Evolutionary conservation across 2,113 vertebrate genomes (phyloP), one percentile per base, ranked within the genome.

Genomic region (Trichechus manatus): DNA sequence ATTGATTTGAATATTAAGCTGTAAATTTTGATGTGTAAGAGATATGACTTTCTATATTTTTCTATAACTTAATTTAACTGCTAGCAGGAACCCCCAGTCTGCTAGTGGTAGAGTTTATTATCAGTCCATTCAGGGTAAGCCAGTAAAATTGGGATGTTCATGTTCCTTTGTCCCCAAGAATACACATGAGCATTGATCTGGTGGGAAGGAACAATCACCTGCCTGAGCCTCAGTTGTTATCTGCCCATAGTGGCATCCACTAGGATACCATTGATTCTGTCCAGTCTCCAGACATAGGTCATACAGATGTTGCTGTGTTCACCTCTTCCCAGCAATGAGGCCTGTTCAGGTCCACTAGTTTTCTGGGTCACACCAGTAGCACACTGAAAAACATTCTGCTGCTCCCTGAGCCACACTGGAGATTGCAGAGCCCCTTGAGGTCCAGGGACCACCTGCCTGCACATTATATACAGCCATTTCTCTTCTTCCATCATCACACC

Each of bases 51-150:
- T 91, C 64, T 64, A 27, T 53, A 53, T 87, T 74, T 84, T 74
- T 81, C 83, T 87, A 11, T 86, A 86, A 91, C 8, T 91, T 79
- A 88, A 82, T 5, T 78, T 79, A 94, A 84, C 8, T 87, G 79
- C 50, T 87, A 87, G 25, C 15, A 81, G 33, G 66, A 87, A 33
- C 47, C 15, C 29, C 29, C 53, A 81, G n/a, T 81, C 42, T 81
- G 5, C 23, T 75, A 36, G n/a, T 64, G 66, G 10, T 75, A 3
- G 39, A 64, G 20, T 64, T 75, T 42, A 25, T 80, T 36, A 75
- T 78, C 36, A 87, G 66, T 81, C 25, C 42, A n/a, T 70, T 81
- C 22, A 9, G 15, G 39, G n/a, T 81, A 72, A 53, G 27, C 4
- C 20, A 8, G 77, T 64, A 8, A 66, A 63, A 74, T 85, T 11